A percentile compares a stretch with the other conserved stretches of the same genome.
These are phyloP conservation scores for Tachysurus fulvidraco DNA, from an alignment of 2,113 vertebrate genomes.

Conservation along the genomic window DNA sequence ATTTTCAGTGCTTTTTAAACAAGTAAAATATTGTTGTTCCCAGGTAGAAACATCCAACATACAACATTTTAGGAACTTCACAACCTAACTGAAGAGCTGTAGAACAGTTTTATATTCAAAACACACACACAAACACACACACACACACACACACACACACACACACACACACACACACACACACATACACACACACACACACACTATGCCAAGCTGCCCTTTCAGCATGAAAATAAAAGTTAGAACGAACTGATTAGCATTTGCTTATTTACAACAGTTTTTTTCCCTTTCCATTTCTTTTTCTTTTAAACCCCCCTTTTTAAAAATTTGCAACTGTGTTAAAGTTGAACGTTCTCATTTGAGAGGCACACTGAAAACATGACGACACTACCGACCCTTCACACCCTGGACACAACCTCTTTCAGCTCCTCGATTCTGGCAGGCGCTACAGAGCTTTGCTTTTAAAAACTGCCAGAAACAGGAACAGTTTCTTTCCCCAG, in stretches of 20 bases:
- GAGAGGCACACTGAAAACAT: not conserved
- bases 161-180: not conserved
- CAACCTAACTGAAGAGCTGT: not conserved
- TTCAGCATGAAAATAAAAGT: not conserved
- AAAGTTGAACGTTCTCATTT: not conserved
- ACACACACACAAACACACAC: conserved; percentile 14
- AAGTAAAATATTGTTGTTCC: not conserved
- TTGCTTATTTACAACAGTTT: not conserved
- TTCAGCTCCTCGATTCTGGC: too few species aligned
- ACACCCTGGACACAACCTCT: too few species aligned
- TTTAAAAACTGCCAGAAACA: too few species aligned
- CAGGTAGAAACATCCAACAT: too few species aligned
- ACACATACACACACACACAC: not conserved
- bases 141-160: conserved; percentile 11
- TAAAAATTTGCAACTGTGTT: not conserved
- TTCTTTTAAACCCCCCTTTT: not conserved
- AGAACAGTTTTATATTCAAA: not conserved
- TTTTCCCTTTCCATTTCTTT: not conserved
- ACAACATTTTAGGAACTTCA: not conserved
- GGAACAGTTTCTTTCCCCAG: too few species aligned
- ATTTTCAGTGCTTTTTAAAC: not conserved
- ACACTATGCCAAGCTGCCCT: not conserved
- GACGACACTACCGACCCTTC: not conserved
- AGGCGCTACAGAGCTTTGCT: too few species aligned
- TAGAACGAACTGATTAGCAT: not conserved